A percentile compares a stretch with the other conserved stretches of the same genome.
Evolutionary conservation across 2,888 invertebrate genomes (phyloP).

Genomic region (Loripinus fragilis): DNA sequence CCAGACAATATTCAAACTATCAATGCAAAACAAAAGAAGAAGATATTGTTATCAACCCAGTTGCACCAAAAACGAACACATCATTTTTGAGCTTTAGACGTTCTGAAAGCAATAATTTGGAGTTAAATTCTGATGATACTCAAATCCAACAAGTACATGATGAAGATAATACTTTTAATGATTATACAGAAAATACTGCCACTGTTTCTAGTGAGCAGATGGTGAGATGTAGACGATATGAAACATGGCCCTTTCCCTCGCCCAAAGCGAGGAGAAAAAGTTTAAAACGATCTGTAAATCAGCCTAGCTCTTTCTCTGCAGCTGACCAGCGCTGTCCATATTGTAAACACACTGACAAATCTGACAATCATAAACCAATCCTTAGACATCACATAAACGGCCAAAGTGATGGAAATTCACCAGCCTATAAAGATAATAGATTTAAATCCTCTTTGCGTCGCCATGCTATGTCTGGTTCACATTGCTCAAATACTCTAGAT

Average conservation of each 20-base stretch:
- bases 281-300: constrained; percentile 26
- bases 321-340: background rate
- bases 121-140: too few species aligned
- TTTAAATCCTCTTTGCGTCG: constrained; percentile 73
- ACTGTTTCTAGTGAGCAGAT: background rate
- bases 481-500: constrained; percentile 65
- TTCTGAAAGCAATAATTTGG: too few species aligned
- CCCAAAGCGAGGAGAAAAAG: constrained; percentile 46
- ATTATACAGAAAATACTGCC: background rate
- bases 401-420: background rate
- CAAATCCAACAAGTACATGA: too few species aligned
- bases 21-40: background rate
- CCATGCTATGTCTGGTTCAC: constrained; percentile 70
- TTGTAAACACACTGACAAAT: background rate
- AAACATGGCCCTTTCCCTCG: constrained; percentile 59
- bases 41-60: background rate
- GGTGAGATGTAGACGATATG: constrained; percentile 27
- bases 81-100: too few species aligned
- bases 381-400: background rate
- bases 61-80: too few species aligned
- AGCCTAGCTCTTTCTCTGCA: constrained; percentile 9
- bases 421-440: constrained; percentile 67
- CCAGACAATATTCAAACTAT: background rate
- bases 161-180: background rate
- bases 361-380: background rate